Percentiles rank a stretch among this genome's conserved stretches.
Conservation (phyloP, 35 echinoderm and acorn worm genomes). For the Patiria miniata region DNA sequence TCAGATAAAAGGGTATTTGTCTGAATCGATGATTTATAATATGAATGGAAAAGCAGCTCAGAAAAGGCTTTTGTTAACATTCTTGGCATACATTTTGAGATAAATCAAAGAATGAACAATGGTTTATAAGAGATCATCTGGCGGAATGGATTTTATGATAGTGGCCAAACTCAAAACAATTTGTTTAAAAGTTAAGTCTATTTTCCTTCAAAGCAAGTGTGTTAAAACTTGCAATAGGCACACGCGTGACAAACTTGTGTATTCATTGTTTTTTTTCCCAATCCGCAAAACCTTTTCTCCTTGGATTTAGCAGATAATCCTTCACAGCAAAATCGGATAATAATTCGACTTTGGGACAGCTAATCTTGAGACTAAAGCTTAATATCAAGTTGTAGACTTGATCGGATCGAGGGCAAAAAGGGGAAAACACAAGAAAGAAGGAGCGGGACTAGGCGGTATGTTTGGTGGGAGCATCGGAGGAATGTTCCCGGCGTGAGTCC, state of each 20-base stretch:
- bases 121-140: neutral
- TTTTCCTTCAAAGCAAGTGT: neutral
- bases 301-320: neutral
- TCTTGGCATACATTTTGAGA: too few relatives aligned
- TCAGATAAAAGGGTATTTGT: too few relatives aligned
- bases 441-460: constrained; percentile 8
- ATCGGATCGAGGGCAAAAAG: neutral
- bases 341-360: neutral
- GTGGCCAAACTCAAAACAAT: neutral
- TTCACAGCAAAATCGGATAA: neutral
- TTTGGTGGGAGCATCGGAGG: constrained; percentile 1
- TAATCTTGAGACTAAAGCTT: neutral
- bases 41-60: too few relatives aligned
- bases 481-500: neutral
- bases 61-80: too few relatives aligned
- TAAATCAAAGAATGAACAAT: too few relatives aligned
- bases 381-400: neutral
- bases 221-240: too few relatives aligned
- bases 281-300: neutral
- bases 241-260: neutral
- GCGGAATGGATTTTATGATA: neutral
- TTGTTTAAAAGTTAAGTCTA: neutral
- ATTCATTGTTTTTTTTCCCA: neutral
- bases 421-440: neutral
- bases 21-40: too few relatives aligned